phyloP scores from a whole-genome alignment of 2,113 vertebrate species.

The Uria lomvia region DNA sequence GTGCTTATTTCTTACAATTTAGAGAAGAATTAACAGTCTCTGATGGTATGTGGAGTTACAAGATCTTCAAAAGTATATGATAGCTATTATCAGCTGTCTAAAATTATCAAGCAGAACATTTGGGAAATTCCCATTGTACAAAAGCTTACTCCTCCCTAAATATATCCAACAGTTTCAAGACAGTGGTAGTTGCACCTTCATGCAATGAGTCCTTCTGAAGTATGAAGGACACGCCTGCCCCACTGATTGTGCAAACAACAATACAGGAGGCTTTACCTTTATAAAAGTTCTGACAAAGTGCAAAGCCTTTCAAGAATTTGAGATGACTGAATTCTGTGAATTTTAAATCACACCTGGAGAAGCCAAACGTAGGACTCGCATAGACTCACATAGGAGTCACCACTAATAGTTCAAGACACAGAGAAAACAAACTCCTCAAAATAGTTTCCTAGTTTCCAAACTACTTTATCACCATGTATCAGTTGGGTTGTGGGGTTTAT shows the following conservation, averaged over 20 bases:
- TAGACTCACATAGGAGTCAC: background rate
- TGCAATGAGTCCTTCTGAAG: background rate
- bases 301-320: background rate
- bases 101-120: background rate
- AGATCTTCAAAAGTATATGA: background rate
- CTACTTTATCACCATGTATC: background rate
- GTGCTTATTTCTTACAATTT: background rate
- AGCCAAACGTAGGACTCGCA: background rate
- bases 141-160: background rate
- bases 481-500: background rate
- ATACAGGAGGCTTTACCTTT: background rate
- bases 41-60: background rate
- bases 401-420: background rate
- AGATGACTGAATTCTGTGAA: background rate
- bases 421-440: background rate
- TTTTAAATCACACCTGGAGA: background rate
- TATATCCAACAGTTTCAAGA: background rate
- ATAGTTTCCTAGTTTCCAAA: background rate
- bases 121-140: background rate
- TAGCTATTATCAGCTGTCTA: background rate
- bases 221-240: background rate
- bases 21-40: background rate
- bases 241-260: background rate
- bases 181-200: fast-evolving
- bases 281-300: background rate